These are phyloP conservation scores for Ischnura elegans DNA, from an alignment of 2,888 invertebrate genomes.

Conservation along the genomic window DNA sequence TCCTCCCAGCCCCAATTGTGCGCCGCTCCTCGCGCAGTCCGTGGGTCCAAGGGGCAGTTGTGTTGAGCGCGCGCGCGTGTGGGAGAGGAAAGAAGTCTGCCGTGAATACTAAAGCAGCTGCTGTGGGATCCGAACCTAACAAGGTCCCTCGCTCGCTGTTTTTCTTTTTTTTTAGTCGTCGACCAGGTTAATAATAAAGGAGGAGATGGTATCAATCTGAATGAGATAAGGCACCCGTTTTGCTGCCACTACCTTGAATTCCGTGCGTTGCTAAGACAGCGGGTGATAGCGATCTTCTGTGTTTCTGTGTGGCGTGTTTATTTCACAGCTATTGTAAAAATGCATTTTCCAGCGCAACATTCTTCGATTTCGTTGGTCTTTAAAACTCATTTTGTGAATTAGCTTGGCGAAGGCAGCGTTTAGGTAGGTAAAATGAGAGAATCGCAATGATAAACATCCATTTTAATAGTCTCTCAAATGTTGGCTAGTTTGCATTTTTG, in stretches of 20 bases:
- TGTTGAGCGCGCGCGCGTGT: not conserved
- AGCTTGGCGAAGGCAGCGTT: too few species aligned
- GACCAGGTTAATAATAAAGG: not conserved
- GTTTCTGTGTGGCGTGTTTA: not conserved
- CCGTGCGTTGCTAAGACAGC: not conserved
- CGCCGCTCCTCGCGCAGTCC: not conserved
- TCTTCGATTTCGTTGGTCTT: too few species aligned
- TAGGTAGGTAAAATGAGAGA: too few species aligned
- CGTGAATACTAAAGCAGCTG: not conserved
- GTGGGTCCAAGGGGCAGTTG: not conserved
- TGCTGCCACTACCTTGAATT: not conserved
- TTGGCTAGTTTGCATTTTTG: too few species aligned
- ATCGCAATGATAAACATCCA: too few species aligned
- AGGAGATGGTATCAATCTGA: not conserved
- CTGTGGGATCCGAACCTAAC: not conserved
- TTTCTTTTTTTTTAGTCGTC: not conserved
- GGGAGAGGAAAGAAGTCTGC: slow-evolving; percentile 11
- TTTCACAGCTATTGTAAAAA: not conserved
- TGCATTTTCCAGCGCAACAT: not conserved
- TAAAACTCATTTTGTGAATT: too few species aligned
- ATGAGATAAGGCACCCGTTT: not conserved
- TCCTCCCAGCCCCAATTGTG: not conserved
- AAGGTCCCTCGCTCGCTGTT: not conserved
- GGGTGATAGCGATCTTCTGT: not conserved
- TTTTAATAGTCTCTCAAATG: too few species aligned